A percentile compares a stretch with the other conserved stretches of the same genome.
Evolutionary conservation across 2,113 vertebrate genomes (phyloP).

Genomic region (Perca fluviatilis): DNA sequence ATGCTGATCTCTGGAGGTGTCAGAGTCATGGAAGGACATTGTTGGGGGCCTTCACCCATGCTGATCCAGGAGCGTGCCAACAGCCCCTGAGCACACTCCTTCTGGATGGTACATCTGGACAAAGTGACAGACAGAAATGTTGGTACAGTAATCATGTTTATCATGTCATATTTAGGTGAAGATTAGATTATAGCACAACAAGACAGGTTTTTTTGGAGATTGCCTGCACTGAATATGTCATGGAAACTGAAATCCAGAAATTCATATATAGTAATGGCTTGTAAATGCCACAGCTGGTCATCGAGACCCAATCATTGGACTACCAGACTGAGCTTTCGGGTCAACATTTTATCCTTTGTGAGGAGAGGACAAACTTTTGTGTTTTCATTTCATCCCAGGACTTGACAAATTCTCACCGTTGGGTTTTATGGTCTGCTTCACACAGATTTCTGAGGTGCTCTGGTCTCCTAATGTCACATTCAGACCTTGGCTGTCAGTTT

Average conservation of each 20-base stretch:
- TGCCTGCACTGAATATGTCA: neutral
- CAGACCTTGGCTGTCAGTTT: constrained; percentile 69
- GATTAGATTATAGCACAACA: neutral
- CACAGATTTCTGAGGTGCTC: constrained; percentile 67
- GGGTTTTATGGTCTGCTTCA: constrained; percentile 69
- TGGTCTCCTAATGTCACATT: constrained; percentile 70
- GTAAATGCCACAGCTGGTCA: constrained; percentile 19
- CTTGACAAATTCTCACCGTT: constrained; percentile 64
- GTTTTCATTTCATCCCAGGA: constrained; percentile 56
- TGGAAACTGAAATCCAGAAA: neutral
- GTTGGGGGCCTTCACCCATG: constrained; percentile 85
- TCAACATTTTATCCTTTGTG: constrained; percentile 40
- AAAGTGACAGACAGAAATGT: constrained; percentile 21
- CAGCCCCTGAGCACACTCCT: constrained; percentile 86
- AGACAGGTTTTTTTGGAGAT: neutral
- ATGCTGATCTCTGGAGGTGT: constrained; percentile 90
- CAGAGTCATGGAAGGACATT: constrained; percentile 93
- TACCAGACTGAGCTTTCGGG: constrained; percentile 30
- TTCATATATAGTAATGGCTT: constrained; percentile 25
- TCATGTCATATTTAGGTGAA: neutral
- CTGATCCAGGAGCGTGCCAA: constrained; percentile 90
- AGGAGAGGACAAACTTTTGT: constrained; percentile 36
- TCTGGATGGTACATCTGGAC: constrained; percentile 90
- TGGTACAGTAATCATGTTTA: neutral
- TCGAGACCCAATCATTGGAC: neutral